A percentile compares a stretch with the other conserved stretches of the same genome.
Conservation (phyloP, 2,888 invertebrate genomes). For the Emmelina monodactyla region DNA sequence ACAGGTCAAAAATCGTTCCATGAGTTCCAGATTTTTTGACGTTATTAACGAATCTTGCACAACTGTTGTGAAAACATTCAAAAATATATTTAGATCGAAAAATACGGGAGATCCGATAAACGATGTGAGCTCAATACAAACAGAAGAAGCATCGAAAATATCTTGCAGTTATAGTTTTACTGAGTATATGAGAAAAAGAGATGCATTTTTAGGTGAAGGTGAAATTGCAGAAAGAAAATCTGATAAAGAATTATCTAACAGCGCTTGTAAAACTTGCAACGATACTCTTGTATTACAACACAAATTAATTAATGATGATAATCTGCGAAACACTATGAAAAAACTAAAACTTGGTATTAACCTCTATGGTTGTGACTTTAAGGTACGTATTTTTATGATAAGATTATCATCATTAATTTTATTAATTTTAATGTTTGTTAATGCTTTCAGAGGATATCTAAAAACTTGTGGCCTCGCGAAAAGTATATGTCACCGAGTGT, state of each 20-base stretch:
- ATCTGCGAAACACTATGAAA: slow-evolving; percentile 35
- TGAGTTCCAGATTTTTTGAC: slow-evolving; percentile 33
- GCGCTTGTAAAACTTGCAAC: slow-evolving; percentile 37
- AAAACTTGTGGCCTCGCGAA: slow-evolving; percentile 42
- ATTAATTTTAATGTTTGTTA: background rate
- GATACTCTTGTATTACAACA: slow-evolving; percentile 31
- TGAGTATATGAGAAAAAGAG: slow-evolving; percentile 39
- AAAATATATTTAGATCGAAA: slow-evolving; percentile 31
- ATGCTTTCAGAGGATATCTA: slow-evolving; percentile 48
- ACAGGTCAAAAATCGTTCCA: slow-evolving; percentile 22
- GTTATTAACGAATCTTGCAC: slow-evolving; percentile 45
- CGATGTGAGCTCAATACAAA: slow-evolving; percentile 7
- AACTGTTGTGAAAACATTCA: slow-evolving; percentile 36
- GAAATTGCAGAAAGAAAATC: slow-evolving; percentile 3
- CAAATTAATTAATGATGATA: slow-evolving; percentile 30
- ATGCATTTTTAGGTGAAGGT: slow-evolving; percentile 21
- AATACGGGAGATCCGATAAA: slow-evolving; percentile 6
- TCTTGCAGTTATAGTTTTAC: slow-evolving; percentile 37
- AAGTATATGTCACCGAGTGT: slow-evolving; percentile 42
- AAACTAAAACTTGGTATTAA: slow-evolving; percentile 53
- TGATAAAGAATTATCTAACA: background rate
- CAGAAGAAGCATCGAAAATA: slow-evolving; percentile 6
- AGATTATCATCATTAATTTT: background rate
- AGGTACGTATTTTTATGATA: no score
- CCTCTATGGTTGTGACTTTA: slow-evolving; percentile 54